Evolutionary conservation across 1,140 invertebrate species (phyloP).

Genomic region (Papilio polytes): DNA sequence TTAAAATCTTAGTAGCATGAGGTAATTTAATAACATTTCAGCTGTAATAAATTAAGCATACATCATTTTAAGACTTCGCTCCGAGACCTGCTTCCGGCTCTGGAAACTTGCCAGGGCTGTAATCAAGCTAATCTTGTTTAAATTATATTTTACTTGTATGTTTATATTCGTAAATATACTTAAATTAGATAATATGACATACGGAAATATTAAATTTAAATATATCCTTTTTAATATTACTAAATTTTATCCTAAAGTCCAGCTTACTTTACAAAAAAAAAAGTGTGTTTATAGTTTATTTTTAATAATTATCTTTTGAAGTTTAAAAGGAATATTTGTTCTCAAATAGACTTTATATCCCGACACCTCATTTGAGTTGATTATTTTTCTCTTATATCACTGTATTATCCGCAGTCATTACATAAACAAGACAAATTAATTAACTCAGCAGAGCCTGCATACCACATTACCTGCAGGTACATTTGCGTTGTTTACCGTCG

Average conservation of each 20-base stretch:
- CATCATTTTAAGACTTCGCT: conserved; percentile 18
- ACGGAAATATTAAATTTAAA: no score
- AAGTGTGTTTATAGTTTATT: no score
- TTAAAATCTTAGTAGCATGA: not conserved
- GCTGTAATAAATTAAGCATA: conserved; percentile 15
- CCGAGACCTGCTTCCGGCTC: not conserved
- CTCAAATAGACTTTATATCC: no score
- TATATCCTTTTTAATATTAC: no score
- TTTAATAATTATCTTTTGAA: no score
- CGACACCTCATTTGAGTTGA: no score
- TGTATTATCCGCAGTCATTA: not conserved
- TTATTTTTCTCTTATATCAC: no score
- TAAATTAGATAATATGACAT: not conserved
- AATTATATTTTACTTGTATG: not conserved
- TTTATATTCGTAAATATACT: not conserved
- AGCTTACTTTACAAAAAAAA: no score
- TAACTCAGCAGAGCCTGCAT: not conserved
- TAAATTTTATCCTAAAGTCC: no score
- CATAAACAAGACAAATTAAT: not conserved
- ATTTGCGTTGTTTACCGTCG: not conserved
- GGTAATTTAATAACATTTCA: conserved; percentile 10
- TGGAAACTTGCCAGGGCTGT: conserved; percentile 9
- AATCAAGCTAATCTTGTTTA: conserved; percentile 2
- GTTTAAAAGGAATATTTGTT: no score
- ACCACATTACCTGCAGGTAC: not conserved